A percentile compares a stretch with the other conserved stretches of the same genome.
phyloP scores from a whole-genome alignment of 2,113 vertebrate genomes.

The Mesembrinibis cayennensis region DNA sequence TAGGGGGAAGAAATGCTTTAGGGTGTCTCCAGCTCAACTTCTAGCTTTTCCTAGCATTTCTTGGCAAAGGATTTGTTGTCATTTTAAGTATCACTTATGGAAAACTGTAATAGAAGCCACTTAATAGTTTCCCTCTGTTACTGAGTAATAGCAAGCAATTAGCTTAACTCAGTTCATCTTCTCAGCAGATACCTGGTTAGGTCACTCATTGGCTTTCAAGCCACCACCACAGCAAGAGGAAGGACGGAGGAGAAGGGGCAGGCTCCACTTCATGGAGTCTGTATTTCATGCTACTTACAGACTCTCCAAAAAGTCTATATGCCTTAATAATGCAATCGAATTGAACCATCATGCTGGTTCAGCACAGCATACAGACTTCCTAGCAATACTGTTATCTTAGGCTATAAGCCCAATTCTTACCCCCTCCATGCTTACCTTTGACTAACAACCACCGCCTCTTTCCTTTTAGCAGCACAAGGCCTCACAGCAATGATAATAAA shows the following conservation, averaged over 20 bases:
- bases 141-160: background rate
- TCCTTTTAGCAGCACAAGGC: background rate
- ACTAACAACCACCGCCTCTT: background rate
- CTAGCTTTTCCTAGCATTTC: conserved; percentile 1
- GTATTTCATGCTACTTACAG: background rate
- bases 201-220: background rate
- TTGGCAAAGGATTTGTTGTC: conserved; percentile 27
- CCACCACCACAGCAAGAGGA: background rate
- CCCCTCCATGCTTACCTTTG: background rate
- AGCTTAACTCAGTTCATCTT: conserved; percentile 22
- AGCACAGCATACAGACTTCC: background rate
- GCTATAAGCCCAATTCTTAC: background rate
- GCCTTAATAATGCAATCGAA: background rate
- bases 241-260: background rate
- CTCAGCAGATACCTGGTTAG: background rate
- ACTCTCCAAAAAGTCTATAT: background rate
- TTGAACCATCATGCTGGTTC: background rate
- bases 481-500: background rate
- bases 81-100: conserved; percentile 26
- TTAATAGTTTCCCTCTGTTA: conserved; percentile 51
- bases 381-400: conserved; percentile 4
- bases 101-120: conserved; percentile 19
- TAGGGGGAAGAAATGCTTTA: background rate
- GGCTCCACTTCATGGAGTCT: background rate
- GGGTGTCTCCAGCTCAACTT: background rate